Conservation (phyloP, 1,140 invertebrate species). For the Platyscapa corneri region DNA sequence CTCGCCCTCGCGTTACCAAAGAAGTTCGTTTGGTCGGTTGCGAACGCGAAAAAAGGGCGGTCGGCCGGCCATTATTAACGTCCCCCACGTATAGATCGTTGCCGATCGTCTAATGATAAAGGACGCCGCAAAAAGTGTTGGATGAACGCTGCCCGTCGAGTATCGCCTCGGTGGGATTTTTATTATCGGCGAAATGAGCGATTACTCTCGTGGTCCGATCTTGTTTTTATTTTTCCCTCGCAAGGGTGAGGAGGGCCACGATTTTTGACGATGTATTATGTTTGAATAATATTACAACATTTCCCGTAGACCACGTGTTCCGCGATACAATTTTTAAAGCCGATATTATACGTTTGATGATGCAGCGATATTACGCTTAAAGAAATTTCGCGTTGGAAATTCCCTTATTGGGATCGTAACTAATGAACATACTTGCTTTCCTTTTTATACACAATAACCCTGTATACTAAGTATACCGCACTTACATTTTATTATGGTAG, state of each 20-base stretch:
- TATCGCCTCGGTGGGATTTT: background rate
- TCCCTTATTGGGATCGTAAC: background rate
- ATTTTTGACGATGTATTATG: background rate
- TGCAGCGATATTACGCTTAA: background rate
- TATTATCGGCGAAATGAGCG: background rate
- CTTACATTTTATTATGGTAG: background rate
- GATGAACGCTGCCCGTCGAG: background rate
- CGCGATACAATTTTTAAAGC: too few relatives aligned
- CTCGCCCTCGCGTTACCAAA: background rate
- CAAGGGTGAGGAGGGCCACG: background rate
- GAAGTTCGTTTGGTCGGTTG: background rate
- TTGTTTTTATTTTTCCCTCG: background rate
- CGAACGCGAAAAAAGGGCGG: conserved; percentile 1
- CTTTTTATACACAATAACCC: conserved; percentile 2
- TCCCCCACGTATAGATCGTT: background rate
- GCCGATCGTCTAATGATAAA: background rate
- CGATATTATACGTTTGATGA: background rate
- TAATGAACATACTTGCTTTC: background rate
- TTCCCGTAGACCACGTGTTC: background rate
- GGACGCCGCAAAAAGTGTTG: background rate
- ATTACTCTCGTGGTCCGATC: background rate
- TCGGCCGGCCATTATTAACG: background rate
- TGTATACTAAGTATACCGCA: background rate
- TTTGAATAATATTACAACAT: background rate
- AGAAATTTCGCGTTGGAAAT: background rate